Evolutionary conservation across 2,797 vertebrate genomes (phyloP).

Genomic region (Chiloscyllium punctatum): DNA sequence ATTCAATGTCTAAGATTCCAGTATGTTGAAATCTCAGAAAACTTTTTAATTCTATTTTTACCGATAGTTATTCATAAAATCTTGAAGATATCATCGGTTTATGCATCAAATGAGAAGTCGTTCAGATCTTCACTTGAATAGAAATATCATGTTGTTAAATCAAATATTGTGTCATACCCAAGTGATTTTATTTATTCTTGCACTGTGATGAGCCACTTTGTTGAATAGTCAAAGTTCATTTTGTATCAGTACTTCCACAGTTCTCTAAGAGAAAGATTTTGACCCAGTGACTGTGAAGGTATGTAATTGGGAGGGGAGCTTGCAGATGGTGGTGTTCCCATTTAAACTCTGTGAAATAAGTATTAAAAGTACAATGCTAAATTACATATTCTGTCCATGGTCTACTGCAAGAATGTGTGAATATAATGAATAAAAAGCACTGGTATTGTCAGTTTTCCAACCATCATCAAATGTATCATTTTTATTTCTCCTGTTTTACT

Average conservation of each 20-base stretch:
- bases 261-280: neutral
- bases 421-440: neutral
- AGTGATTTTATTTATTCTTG: too few species aligned
- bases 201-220: neutral
- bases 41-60: neutral
- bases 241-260: neutral
- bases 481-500: neutral
- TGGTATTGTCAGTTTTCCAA: neutral
- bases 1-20: neutral
- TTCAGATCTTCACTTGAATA: neutral
- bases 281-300: neutral
- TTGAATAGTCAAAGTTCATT: neutral
- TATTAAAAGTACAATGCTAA: neutral
- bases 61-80: too few species aligned
- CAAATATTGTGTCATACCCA: neutral
- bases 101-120: neutral
- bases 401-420: neutral
- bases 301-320: neutral
- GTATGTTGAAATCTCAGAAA: neutral
- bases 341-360: neutral
- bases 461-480: neutral
- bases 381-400: neutral
- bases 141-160: neutral
- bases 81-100: neutral
- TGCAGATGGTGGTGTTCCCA: neutral